These are phyloP conservation scores for Platysteira castanea DNA, from an alignment of 2,113 vertebrate genomes.

Conservation along the genomic window DNA sequence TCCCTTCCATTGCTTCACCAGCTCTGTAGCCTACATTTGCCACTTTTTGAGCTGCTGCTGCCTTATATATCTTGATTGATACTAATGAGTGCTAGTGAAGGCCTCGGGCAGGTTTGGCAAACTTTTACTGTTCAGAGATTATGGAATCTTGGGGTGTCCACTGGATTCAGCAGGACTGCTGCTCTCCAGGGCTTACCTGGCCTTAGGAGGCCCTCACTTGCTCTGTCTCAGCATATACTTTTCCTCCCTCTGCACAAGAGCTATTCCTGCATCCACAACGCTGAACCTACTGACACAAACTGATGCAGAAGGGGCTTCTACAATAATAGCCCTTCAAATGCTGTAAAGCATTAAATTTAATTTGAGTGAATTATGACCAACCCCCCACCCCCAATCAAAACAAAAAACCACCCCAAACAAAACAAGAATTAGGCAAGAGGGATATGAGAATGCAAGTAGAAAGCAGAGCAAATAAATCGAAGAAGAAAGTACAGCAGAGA, in stretches of 20 bases:
- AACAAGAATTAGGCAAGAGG: background rate
- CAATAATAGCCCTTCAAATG: background rate
- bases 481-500: background rate
- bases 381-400: background rate
- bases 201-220: background rate
- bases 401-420: background rate
- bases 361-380: background rate
- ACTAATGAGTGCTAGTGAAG: background rate
- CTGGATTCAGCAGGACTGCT: background rate
- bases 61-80: background rate
- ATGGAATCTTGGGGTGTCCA: background rate
- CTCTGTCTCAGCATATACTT: background rate
- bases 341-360: background rate
- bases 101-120: background rate
- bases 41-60: background rate
- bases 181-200: background rate
- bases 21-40: background rate
- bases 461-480: background rate
- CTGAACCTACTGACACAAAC: background rate
- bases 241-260: background rate
- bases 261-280: background rate
- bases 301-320: background rate
- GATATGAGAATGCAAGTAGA: background rate
- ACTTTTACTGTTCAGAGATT: background rate
- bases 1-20: background rate